phyloP scores from a whole-genome alignment of 1,140 invertebrate species.

The Chrysopa pallens region DNA sequence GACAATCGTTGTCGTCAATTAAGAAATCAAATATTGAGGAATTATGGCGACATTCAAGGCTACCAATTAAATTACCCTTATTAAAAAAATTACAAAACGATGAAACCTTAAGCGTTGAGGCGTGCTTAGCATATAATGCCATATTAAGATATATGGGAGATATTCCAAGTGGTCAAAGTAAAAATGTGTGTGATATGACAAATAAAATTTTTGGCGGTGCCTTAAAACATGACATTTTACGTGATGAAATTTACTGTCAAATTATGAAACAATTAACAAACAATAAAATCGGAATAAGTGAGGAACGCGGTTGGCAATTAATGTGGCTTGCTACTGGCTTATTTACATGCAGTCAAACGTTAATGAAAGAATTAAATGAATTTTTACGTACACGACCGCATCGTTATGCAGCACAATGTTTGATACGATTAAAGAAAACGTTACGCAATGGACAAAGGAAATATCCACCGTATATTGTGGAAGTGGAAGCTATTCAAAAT shows the following conservation, averaged over 20 bases:
- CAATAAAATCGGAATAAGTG: constrained; percentile 63
- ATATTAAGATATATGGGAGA: constrained; percentile 95
- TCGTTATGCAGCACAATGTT: constrained; percentile 62
- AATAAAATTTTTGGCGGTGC: constrained; percentile 77
- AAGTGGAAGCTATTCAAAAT: constrained; percentile 89
- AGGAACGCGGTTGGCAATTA: constrained; percentile 84
- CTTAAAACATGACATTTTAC: constrained; percentile 55
- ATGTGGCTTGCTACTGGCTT: constrained; percentile 81
- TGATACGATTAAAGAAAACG: constrained; percentile 65
- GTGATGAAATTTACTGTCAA: constrained; percentile 89
- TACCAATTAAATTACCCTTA: constrained; percentile 72
- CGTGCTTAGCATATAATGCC: constrained; percentile 53
- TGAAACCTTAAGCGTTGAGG: constrained; percentile 54
- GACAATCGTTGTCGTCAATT: constrained; percentile 42
- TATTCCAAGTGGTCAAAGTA: constrained; percentile 53
- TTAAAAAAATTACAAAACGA: constrained; percentile 62
- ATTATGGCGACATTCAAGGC: constrained; percentile 67
- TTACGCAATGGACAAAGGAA: constrained; percentile 61
- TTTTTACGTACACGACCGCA: constrained; percentile 66
- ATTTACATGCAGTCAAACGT: constrained; percentile 47
- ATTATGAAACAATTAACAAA: constrained; percentile 86
- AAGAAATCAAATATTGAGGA: constrained; percentile 37
- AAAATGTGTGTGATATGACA: constrained; percentile 55
- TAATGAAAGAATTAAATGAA: constrained; percentile 38
- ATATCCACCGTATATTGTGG: constrained; percentile 80